A percentile compares a stretch with the other conserved stretches of the same genome.
Conservation (phyloP, 2,113 vertebrate genomes). For the Chinchilla lanigera region DNA sequence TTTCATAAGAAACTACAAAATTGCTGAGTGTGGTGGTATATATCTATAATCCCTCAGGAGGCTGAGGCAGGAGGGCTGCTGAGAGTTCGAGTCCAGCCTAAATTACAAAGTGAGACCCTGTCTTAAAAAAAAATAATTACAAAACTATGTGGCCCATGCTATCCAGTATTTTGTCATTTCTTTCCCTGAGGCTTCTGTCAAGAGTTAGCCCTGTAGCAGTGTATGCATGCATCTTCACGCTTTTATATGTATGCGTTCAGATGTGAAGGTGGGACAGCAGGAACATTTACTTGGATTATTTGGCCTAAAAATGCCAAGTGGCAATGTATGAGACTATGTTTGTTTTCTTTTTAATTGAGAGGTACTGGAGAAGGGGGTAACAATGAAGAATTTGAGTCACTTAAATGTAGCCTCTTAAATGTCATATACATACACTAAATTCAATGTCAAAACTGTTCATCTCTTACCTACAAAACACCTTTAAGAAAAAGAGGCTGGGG, state of each 20-base stretch:
- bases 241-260: background rate
- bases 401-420: background rate
- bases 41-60: background rate
- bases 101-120: background rate
- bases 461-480: constrained; percentile 14
- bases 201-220: background rate
- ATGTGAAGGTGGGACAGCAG: background rate
- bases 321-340: background rate
- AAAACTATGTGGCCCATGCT: background rate
- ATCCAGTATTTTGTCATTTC: background rate
- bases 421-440: background rate
- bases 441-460: background rate
- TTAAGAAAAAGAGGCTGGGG: background rate
- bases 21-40: background rate
- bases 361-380: background rate
- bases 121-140: background rate
- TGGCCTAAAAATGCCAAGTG: background rate
- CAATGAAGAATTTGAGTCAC: constrained; percentile 3
- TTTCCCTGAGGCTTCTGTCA: background rate
- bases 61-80: background rate
- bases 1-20: background rate
- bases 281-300: background rate
- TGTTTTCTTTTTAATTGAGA: background rate
- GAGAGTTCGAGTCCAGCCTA: background rate
- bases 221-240: background rate